Evolutionary conservation across 1,140 invertebrate genomes (phyloP).

Genomic region (Aphaenogaster rudis): DNA sequence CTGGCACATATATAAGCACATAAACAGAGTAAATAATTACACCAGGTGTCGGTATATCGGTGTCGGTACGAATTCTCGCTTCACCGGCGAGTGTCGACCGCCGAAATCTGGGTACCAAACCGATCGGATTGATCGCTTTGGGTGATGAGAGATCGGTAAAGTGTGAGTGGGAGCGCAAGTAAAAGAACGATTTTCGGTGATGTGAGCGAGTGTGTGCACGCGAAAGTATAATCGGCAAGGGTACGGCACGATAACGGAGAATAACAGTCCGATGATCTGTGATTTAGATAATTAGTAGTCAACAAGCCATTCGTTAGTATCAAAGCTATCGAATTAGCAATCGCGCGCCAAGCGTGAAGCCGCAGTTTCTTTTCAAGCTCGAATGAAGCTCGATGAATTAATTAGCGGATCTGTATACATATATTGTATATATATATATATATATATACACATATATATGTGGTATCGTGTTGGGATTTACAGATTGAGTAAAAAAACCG

Average conservation of each 20-base stretch:
- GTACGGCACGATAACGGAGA: conserved; percentile 25
- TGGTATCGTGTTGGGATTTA: conserved; percentile 27
- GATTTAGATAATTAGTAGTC: conserved; percentile 73
- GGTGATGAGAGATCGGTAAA: not conserved
- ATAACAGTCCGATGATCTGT: conserved; percentile 59
- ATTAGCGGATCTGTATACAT: conserved; percentile 45
- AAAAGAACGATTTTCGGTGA: conserved; percentile 46
- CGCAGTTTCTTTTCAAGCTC: conserved; percentile 72
- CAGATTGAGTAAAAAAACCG: not conserved
- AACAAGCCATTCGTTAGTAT: conserved; percentile 82
- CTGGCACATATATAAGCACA: conserved; percentile 41
- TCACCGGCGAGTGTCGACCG: not conserved
- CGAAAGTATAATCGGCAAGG: conserved; percentile 33
- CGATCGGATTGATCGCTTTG: not conserved
- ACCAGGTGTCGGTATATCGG: not conserved
- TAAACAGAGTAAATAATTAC: conserved; percentile 42
- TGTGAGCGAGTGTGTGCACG: conserved; percentile 30
- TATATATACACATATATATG: conserved; percentile 3
- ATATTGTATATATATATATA: not conserved
- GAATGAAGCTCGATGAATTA: conserved; percentile 71
- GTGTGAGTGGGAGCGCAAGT: conserved; percentile 2
- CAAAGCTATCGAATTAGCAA: conserved; percentile 79
- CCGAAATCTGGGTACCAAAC: not conserved
- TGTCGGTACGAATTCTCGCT: conserved; percentile 8
- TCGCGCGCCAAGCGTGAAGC: conserved; percentile 83